phyloP scores from a whole-genome alignment of 2,797 vertebrate genomes.

The Sylvilagus floridanus region DNA sequence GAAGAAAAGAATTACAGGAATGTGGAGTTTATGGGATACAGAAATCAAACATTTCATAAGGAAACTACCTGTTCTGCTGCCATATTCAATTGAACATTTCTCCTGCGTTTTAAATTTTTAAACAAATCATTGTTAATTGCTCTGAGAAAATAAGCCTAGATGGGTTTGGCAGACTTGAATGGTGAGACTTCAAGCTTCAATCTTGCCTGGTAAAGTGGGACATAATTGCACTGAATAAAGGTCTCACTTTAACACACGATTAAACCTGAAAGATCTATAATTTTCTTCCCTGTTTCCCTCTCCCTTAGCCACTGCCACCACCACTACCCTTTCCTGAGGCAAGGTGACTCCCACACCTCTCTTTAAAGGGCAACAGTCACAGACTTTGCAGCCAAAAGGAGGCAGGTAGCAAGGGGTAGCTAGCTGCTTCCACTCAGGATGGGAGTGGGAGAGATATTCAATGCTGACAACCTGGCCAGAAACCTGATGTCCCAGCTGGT shows the following conservation, averaged over 20 bases:
- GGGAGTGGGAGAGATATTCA: not conserved
- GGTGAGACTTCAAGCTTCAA: not conserved
- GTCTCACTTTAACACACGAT: not conserved
- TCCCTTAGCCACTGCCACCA: not conserved
- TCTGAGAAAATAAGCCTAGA: not conserved
- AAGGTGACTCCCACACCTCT: not conserved
- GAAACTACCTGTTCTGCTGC: not conserved
- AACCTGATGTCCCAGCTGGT: not conserved
- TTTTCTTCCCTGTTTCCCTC: not conserved
- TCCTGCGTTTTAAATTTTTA: not conserved
- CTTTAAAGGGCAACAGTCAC: not conserved
- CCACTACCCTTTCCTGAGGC: not conserved
- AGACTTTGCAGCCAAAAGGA: not conserved
- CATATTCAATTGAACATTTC: not conserved
- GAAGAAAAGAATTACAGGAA: not conserved
- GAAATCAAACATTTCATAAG: not conserved
- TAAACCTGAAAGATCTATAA: conserved; percentile 4
- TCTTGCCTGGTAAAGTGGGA: not conserved
- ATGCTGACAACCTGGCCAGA: not conserved
- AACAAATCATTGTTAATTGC: not conserved
- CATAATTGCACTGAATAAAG: not conserved
- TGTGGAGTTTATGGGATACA: not conserved
- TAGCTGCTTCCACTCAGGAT: not conserved
- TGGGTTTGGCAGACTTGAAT: not conserved
- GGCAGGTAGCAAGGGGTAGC: not conserved